Percentiles rank a stretch among this genome's conserved stretches.
Conservation (phyloP, 2,888 invertebrate genomes). For the Drosophila limbata region DNA sequence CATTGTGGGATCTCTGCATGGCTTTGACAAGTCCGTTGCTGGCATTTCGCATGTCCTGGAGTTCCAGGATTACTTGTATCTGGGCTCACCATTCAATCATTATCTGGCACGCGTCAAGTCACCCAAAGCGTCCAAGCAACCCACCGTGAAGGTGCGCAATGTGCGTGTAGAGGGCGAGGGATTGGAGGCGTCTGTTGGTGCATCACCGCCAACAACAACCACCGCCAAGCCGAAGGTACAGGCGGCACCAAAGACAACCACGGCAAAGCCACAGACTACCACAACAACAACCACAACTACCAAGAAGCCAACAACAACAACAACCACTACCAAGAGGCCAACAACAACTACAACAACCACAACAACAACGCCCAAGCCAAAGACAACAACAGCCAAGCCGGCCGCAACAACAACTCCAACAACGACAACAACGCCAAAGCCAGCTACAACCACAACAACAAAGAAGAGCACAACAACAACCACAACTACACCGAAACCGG, state of each 20-base stretch:
- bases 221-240: slow-evolving; percentile 68
- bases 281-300: slow-evolving; percentile 55
- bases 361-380: slow-evolving; percentile 48
- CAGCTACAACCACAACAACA: slow-evolving; percentile 45
- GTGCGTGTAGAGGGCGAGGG: slow-evolving; percentile 83
- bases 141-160: slow-evolving; percentile 81
- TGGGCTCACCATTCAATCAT: slow-evolving; percentile 90
- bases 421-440: slow-evolving; percentile 37
- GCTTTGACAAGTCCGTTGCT: slow-evolving; percentile 87
- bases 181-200: slow-evolving; percentile 78
- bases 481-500: slow-evolving; percentile 53
- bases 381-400: slow-evolving; percentile 56
- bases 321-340: slow-evolving; percentile 64
- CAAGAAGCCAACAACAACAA: slow-evolving; percentile 60
- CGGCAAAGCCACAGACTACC: slow-evolving; percentile 59
- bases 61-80: slow-evolving; percentile 88
- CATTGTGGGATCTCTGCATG: slow-evolving; percentile 89
- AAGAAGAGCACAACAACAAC: slow-evolving; percentile 53
- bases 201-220: slow-evolving; percentile 57
- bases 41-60: slow-evolving; percentile 89
- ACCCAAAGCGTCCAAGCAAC: slow-evolving; percentile 79
- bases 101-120: slow-evolving; percentile 89
- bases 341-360: slow-evolving; percentile 59
- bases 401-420: slow-evolving; percentile 53
- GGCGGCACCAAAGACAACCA: slow-evolving; percentile 59